Evolutionary conservation across 2,797 vertebrate genomes (phyloP).

Genomic region (Neosilurus hyrtlii): DNA sequence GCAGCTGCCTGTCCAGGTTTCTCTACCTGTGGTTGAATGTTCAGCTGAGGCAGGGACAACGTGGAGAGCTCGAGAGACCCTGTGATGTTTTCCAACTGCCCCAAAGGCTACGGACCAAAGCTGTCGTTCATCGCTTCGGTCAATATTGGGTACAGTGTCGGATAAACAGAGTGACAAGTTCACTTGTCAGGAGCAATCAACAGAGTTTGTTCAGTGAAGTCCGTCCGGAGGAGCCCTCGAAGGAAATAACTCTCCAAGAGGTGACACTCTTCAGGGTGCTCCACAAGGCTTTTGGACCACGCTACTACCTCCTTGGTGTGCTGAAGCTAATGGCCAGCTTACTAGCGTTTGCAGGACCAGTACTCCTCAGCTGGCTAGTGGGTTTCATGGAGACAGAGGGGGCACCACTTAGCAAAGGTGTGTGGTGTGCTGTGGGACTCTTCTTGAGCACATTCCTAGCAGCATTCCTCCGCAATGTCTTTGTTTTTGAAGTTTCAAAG

Average conservation of each 20-base stretch:
- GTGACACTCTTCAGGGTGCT: conserved; percentile 76
- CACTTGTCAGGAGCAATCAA: conserved; percentile 47
- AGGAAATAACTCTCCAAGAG: conserved; percentile 39
- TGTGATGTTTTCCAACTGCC: conserved; percentile 82
- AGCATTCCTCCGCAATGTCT: conserved; percentile 82
- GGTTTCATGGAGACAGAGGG: conserved; percentile 83
- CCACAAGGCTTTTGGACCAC: conserved; percentile 78
- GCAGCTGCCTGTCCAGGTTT: conserved; percentile 83
- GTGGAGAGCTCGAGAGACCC: conserved; percentile 73
- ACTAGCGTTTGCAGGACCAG: conserved; percentile 81
- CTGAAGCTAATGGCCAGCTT: conserved; percentile 79
- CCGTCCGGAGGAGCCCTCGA: conserved; percentile 48
- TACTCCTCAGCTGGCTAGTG: conserved; percentile 86
- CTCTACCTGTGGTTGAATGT: conserved; percentile 91
- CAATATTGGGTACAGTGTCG: conserved; percentile 75
- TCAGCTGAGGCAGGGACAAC: conserved; percentile 78
- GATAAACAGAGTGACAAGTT: conserved; percentile 3
- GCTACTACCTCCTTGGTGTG: conserved; percentile 81
- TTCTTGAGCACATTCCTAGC: conserved; percentile 77
- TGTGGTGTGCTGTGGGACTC: conserved; percentile 82
- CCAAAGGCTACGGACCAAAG: conserved; percentile 70
- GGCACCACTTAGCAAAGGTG: conserved; percentile 79
- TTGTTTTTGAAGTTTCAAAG: conserved; percentile 81
- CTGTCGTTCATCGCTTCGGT: conserved; percentile 72
- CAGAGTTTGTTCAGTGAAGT: conserved; percentile 58